Conservation (phyloP, 2,113 vertebrate genomes). For the Phodopus roborovskii region DNA sequence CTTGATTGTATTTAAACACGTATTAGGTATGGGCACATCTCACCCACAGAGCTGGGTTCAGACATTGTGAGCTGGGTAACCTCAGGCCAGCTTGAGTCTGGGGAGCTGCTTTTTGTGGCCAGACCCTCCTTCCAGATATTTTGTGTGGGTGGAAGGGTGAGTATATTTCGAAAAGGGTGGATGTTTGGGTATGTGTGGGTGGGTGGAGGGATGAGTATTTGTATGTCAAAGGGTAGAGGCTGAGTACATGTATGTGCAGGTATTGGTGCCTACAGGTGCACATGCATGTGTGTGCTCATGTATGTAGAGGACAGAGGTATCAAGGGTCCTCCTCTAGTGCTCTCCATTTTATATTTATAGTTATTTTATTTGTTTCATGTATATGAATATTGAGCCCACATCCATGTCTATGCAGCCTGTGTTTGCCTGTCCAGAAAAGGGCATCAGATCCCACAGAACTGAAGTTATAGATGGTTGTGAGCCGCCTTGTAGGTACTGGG, state of each 20-base stretch:
- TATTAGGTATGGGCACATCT: background rate
- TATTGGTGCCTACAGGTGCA: background rate
- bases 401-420: background rate
- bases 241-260: background rate
- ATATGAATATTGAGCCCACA: background rate
- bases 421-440: background rate
- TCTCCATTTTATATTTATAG: background rate
- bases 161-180: background rate
- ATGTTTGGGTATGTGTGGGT: background rate
- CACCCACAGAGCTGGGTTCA: background rate
- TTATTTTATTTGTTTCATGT: background rate
- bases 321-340: background rate
- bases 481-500: background rate
- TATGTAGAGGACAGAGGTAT: background rate
- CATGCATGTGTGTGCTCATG: background rate
- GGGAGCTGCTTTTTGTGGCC: background rate
- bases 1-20: constrained; percentile 7
- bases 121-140: background rate
- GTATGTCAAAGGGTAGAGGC: no score
- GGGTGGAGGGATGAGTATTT: background rate
- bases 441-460: background rate
- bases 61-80: background rate
- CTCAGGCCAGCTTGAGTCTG: background rate
- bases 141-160: background rate
- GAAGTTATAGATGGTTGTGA: background rate